Conservation (phyloP, 2,888 invertebrate species). For the Nymphalis urticae region DNA sequence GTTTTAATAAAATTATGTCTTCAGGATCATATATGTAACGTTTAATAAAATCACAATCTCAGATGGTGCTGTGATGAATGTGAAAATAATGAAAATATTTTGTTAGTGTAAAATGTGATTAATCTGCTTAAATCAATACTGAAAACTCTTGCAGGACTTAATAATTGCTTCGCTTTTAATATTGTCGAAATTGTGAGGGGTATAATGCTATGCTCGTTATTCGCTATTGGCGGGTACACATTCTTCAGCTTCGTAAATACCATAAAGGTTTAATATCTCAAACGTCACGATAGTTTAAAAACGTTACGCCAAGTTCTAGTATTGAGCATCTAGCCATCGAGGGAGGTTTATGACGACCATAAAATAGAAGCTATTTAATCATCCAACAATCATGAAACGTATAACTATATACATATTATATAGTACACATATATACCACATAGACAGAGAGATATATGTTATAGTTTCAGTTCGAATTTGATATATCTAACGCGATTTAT, state of each 20-base stretch:
- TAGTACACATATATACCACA: not conserved
- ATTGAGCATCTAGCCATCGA: constrained; percentile 8
- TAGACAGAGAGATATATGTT: no score
- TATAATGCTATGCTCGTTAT: constrained; percentile 9
- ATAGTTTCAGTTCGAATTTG: no score
- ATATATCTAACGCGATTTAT: no score
- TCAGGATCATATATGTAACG: no score
- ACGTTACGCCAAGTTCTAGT: not conserved
- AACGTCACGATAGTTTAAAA: constrained; percentile 10
- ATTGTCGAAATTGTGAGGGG: constrained; percentile 15
- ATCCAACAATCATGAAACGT: constrained; percentile 31
- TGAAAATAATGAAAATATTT: no score
- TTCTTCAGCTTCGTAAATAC: constrained; percentile 1
- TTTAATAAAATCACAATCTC: no score
- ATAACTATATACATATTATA: constrained; percentile 24
- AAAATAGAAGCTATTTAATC: constrained; percentile 34
- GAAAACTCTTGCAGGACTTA: not conserved
- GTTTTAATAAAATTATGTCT: no score
- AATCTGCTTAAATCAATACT: not conserved
- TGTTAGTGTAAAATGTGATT: no score
- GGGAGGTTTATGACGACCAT: constrained; percentile 20
- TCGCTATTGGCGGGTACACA: constrained; percentile 1
- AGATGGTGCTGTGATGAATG: no score
- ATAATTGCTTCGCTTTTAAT: not conserved
- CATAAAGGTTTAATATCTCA: constrained; percentile 12